Evolutionary conservation across 2,113 vertebrate genomes (phyloP).

Genomic region (Vulpes vulpes): DNA sequence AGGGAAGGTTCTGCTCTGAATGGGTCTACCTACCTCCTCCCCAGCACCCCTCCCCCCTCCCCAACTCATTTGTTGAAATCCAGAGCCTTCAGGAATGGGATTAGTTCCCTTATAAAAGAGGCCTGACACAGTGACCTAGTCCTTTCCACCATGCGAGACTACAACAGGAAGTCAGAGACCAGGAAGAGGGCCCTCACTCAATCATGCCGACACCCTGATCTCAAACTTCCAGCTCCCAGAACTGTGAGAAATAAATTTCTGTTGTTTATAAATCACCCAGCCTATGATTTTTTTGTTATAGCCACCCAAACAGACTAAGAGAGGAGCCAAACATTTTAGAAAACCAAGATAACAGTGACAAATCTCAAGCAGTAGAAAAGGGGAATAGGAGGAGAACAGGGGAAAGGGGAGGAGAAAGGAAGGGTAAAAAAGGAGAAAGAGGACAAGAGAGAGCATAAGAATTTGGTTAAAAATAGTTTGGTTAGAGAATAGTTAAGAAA

Average conservation of each 20-base stretch:
- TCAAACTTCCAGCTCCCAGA: neutral
- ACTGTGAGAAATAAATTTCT: neutral
- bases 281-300: neutral
- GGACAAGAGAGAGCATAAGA: neutral
- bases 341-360: neutral
- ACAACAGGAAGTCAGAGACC: neutral
- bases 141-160: neutral
- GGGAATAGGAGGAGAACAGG: neutral
- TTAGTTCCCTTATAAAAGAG: neutral
- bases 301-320: neutral
- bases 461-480: neutral
- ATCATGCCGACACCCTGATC: neutral
- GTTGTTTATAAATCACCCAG: neutral
- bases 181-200: neutral
- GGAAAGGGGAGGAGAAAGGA: neutral
- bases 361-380: neutral
- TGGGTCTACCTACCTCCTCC: neutral
- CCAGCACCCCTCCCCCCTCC: neutral
- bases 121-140: neutral
- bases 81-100: neutral
- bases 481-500: conserved; percentile 52
- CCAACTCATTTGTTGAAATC: neutral
- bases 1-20: neutral
- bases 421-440: neutral
- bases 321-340: neutral